phyloP scores from a whole-genome alignment of 2,113 vertebrate species.

The Takifugu flavidus region DNA sequence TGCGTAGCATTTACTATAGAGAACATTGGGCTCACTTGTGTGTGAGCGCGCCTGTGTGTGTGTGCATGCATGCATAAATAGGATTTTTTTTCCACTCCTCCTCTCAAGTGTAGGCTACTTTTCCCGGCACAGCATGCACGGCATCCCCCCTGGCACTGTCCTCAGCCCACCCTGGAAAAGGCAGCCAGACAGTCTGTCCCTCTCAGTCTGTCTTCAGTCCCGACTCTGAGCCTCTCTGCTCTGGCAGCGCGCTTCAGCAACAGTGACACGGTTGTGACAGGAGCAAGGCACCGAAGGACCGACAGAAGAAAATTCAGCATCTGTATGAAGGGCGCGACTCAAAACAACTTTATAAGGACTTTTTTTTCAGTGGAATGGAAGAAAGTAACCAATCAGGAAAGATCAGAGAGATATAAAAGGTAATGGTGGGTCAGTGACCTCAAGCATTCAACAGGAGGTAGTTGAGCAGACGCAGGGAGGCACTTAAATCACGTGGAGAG shows the following conservation, averaged over 20 bases:
- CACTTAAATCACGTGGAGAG: too few relatives aligned
- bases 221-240: conserved; percentile 37
- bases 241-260: conserved; percentile 11
- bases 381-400: too few relatives aligned
- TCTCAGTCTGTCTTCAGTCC: conserved; percentile 30
- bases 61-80: conserved; percentile 8
- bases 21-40: neutral
- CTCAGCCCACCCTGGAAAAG: conserved; percentile 62
- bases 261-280: conserved; percentile 4
- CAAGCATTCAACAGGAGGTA: too few relatives aligned
- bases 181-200: conserved; percentile 47
- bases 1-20: neutral
- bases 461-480: too few relatives aligned
- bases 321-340: neutral
- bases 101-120: conserved; percentile 45
- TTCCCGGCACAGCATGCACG: conserved; percentile 59
- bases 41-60: neutral
- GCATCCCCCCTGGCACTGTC: conserved; percentile 58
- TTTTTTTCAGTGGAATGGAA: too few relatives aligned
- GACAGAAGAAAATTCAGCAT: neutral
- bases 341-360: neutral
- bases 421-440: too few relatives aligned
- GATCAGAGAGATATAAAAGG: too few relatives aligned
- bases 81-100: conserved; percentile 18
- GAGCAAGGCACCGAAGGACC: neutral